Evolutionary conservation across 2,888 invertebrate genomes (phyloP), one percentile per base, ranked within the genome.

Genomic region (Tortrix viridana): DNA sequence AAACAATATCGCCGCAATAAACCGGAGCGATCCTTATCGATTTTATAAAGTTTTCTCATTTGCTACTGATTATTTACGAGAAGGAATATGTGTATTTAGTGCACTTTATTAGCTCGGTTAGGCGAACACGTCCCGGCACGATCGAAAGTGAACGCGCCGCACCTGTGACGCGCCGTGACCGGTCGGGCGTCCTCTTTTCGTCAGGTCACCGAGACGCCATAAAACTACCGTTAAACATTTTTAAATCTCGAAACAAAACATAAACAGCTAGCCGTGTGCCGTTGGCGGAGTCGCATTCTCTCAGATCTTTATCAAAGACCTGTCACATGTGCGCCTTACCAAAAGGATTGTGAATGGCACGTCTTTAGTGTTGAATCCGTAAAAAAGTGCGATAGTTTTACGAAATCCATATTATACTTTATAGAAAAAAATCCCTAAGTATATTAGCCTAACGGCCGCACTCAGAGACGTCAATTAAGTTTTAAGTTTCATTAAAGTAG

Each of bases 81-180:
- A 63, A 58, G 57, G 58, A 53, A 43, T 48, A 53, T 48, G 47
- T 38, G 22, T 6, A 32, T 32, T 32, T 32, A 41, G 16, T 41
- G 14, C 41, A n/a, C n/a, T 41, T 41, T 41, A 41, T 41, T 16
- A 16, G n/a, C 41, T 41, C 41, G 26, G 26, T 14, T 41, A 41
- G 16, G 16, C n/a, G 16, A 16, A 41, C 41, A 41, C 5, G 14
- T 41, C 41, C 14, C 41, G 16, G 16, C 41, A 74, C 74, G 73
- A 82, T 84, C 74, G 90, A 90, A 89, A 90, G 89, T 89, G 89
- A 89, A 88, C 76, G 87, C 74, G 87, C 74, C 82, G 86, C 89
- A 88, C 89, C 88, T 89, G 89, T 82, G 82, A 79, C 81, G 73
- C 65, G 69, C 73, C 83, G 82, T 86, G 89, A 85, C 88, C 88